A percentile compares a stretch with the other conserved stretches of the same genome.
Conservation (phyloP, 2,888 invertebrate genomes). For the Dastarcus helophoroides region DNA sequence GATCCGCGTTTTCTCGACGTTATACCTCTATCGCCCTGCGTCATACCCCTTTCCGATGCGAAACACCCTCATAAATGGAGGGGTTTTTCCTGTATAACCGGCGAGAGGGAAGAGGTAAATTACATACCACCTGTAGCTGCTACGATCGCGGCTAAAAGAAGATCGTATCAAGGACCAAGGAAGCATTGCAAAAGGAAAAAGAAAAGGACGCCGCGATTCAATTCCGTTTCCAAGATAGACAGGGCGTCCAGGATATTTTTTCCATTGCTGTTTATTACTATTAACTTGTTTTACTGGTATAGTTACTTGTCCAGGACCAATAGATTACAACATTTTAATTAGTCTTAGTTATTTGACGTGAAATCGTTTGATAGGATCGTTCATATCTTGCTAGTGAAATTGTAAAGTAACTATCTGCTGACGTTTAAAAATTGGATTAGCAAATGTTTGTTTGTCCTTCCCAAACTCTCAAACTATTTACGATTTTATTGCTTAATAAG, state of each 20-base stretch:
- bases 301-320: conserved; percentile 56
- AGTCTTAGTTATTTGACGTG: too few relatives aligned
- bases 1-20: conserved; percentile 42
- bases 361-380: too few relatives aligned
- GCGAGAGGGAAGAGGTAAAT: conserved; percentile 14
- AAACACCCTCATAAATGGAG: conserved; percentile 35
- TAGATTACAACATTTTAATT: too few relatives aligned
- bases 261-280: conserved; percentile 60
- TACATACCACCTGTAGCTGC: background rate
- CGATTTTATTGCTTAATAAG: too few relatives aligned
- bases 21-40: conserved; percentile 50
- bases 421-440: too few relatives aligned
- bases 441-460: too few relatives aligned
- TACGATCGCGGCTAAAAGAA: conserved; percentile 12
- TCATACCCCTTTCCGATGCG: conserved; percentile 37
- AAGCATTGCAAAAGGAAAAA: conserved; percentile 20
- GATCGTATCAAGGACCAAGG: conserved; percentile 22
- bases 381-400: too few relatives aligned
- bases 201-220: conserved; percentile 51
- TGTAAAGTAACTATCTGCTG: too few relatives aligned
- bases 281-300: conserved; percentile 72
- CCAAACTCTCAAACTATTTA: too few relatives aligned
- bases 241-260: conserved; percentile 63
- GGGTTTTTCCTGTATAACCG: conserved; percentile 29
- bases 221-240: conserved; percentile 74